Evolutionary conservation across 1,140 invertebrate genomes (phyloP).

Genomic region (Musca domestica): DNA sequence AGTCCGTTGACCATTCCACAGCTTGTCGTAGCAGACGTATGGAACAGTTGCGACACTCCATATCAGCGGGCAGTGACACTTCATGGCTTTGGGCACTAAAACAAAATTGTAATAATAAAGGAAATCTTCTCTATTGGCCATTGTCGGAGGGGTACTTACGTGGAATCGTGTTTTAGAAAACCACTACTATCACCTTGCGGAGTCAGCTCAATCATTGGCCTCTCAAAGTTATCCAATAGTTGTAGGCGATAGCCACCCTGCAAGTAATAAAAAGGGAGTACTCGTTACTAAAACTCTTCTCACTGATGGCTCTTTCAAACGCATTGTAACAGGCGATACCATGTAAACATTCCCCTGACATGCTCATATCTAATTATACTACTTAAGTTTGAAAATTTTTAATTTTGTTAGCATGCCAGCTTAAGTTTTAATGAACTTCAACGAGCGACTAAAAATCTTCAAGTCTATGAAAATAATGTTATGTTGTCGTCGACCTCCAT

Average conservation of each 20-base stretch:
- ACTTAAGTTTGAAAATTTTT: not conserved
- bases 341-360: not conserved
- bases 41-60: constrained; percentile 86
- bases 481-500: too few species aligned
- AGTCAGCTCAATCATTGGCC: constrained; percentile 79
- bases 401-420: too few species aligned
- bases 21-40: constrained; percentile 85
- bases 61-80: constrained; percentile 75
- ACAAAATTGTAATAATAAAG: constrained; percentile 15
- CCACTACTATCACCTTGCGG: constrained; percentile 75
- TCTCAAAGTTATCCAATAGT: constrained; percentile 75
- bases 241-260: constrained; percentile 86
- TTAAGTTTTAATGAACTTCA: too few species aligned
- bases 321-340: too few species aligned
- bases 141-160: constrained; percentile 59
- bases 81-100: constrained; percentile 76
- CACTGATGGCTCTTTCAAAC: too few species aligned
- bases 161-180: constrained; percentile 76
- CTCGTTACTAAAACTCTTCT: not conserved
- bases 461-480: too few species aligned
- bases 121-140: not conserved
- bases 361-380: not conserved
- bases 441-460: too few species aligned
- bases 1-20: constrained; percentile 79
- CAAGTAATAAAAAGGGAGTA: constrained; percentile 44